Percentiles rank a stretch among this genome's conserved stretches.
phyloP scores from a whole-genome alignment of 2,888 invertebrate species.

The Philhelius pedissequus region DNA sequence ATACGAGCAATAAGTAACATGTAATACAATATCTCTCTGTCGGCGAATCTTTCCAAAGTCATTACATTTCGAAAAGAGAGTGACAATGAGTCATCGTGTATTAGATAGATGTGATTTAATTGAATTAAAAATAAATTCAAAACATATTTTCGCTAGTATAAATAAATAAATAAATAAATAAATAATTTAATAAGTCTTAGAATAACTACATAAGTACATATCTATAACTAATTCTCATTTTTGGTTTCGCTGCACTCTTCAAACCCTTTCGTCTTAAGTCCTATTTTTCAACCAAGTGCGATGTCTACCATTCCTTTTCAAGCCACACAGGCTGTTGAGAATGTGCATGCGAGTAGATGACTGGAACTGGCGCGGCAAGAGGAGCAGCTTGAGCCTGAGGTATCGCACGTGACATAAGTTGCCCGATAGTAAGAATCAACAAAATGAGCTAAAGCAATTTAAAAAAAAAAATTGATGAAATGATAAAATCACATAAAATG shows the following conservation, averaged over 20 bases:
- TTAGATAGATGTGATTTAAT: too few relatives aligned
- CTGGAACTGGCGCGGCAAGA: constrained; percentile 80
- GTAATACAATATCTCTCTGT: too few relatives aligned
- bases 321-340: constrained; percentile 78
- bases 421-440: constrained; percentile 82
- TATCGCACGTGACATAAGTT: constrained; percentile 78
- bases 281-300: neutral
- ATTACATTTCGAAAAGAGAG: too few relatives aligned
- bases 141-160: constrained; percentile 2
- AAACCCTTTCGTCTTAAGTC: neutral
- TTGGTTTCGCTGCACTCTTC: constrained; percentile 42
- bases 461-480: neutral
- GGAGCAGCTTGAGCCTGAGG: constrained; percentile 79
- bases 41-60: too few relatives aligned
- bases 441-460: constrained; percentile 77
- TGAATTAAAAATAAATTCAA: neutral
- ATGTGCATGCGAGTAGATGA: constrained; percentile 77
- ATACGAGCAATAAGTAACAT: too few relatives aligned
- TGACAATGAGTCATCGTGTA: too few relatives aligned
- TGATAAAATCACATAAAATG: neutral
- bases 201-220: constrained; percentile 32
- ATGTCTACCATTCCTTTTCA: constrained; percentile 77
- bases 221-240: constrained; percentile 38
- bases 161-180: constrained; percentile 56
- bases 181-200: constrained; percentile 48